Evolutionary conservation across 2,888 invertebrate species (phyloP).

Genomic region (Bedellia somnulentella): DNA sequence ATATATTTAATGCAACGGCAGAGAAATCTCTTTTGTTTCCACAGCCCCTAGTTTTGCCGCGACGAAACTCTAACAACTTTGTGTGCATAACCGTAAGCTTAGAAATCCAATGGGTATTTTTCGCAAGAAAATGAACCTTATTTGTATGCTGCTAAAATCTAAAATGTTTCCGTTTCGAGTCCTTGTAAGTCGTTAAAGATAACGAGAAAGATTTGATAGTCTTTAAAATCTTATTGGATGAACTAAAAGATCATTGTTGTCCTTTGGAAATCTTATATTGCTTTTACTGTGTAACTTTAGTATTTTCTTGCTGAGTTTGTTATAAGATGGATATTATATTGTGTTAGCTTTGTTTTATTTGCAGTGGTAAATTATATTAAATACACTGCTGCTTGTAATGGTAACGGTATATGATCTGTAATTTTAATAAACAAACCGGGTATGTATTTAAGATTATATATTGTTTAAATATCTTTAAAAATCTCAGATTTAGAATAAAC

Average conservation of each 20-base stretch:
- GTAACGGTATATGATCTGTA: no score
- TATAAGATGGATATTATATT: slow-evolving; percentile 4
- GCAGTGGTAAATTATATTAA: no score
- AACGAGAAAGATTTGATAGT: slow-evolving; percentile 17
- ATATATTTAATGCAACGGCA: background rate
- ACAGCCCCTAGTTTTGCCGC: slow-evolving; percentile 1
- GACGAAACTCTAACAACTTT: slow-evolving; percentile 3
- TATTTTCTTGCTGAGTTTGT: no score
- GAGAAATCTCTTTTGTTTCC: background rate
- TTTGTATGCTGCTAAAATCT: background rate
- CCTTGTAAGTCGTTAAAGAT: slow-evolving; percentile 16
- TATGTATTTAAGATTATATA: no score
- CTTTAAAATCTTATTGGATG: slow-evolving; percentile 26
- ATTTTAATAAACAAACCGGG: no score
- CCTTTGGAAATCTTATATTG: no score
- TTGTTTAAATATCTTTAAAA: no score
- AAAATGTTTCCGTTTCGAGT: no score
- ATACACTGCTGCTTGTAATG: no score
- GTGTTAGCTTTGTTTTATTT: background rate
- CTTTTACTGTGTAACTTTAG: no score
- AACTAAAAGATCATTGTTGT: slow-evolving; percentile 11
- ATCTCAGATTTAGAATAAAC: no score
- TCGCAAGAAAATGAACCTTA: background rate
- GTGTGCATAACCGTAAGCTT: slow-evolving; percentile 1
- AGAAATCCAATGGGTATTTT: background rate